phyloP scores from a whole-genome alignment of 2,888 invertebrate genomes.

The Dichetophora obliterata region DNA sequence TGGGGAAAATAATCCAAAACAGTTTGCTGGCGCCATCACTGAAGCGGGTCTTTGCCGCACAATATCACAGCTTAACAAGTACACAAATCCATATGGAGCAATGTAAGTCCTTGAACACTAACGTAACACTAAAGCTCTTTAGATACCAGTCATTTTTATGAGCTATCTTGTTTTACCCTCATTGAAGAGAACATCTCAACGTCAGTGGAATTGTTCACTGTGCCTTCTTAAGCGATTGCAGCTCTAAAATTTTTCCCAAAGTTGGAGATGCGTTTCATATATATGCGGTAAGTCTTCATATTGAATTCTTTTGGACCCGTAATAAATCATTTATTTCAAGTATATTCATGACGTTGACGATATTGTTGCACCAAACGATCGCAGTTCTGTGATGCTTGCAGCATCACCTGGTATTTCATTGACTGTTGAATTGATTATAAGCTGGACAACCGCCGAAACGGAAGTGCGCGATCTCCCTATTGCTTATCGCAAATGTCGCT shows the following conservation, averaged over 20 bases:
- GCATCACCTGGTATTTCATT: conserved; percentile 49
- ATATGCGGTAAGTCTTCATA: conserved; percentile 37
- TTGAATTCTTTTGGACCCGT: too few species aligned
- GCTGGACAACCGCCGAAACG: conserved; percentile 55
- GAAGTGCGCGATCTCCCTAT: conserved; percentile 61
- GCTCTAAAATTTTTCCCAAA: conserved; percentile 49
- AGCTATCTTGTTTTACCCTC: neutral
- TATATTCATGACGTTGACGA: conserved; percentile 62
- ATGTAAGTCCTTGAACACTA: conserved; percentile 48
- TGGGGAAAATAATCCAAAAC: conserved; percentile 22
- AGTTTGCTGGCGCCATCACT: conserved; percentile 58
- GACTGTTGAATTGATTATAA: conserved; percentile 54
- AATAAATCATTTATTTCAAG: conserved; percentile 46
- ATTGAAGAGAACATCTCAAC: conserved; percentile 46
- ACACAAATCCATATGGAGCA: conserved; percentile 58
- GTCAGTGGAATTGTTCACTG: conserved; percentile 48
- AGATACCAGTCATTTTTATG: neutral
- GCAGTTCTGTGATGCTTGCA: conserved; percentile 49
- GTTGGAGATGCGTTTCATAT: conserved; percentile 33
- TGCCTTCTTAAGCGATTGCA: conserved; percentile 55
- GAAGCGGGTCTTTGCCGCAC: conserved; percentile 65
- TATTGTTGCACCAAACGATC: conserved; percentile 55
- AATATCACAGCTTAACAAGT: conserved; percentile 55
- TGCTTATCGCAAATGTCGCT: conserved; percentile 64
- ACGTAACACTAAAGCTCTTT: neutral